Evolutionary conservation across 2,888 invertebrate genomes (phyloP).

Genomic region (Ophion ventricosus): DNA sequence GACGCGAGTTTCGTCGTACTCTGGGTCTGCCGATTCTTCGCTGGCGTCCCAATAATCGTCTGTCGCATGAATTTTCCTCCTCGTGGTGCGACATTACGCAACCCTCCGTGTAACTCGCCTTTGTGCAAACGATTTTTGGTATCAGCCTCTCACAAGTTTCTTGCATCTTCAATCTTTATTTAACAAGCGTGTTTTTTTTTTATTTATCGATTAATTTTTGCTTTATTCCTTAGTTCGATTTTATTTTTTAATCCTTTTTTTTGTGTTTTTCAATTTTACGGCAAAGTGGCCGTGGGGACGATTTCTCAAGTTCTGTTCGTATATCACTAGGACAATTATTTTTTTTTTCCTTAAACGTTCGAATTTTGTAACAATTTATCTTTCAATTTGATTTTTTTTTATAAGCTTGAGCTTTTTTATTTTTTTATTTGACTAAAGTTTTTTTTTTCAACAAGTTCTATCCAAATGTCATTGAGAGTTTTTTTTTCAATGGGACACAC

Average conservation of each 20-base stretch:
- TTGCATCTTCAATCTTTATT: constrained; percentile 71
- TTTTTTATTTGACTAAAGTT: neutral
- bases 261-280: neutral
- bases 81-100: constrained; percentile 60
- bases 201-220: neutral
- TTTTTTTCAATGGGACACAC: too few species aligned
- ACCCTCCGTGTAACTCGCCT: constrained; percentile 74
- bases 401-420: neutral
- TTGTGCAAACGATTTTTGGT: constrained; percentile 79
- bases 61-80: constrained; percentile 60
- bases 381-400: neutral
- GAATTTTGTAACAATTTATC: neutral
- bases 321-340: neutral
- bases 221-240: neutral
- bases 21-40: constrained; percentile 67
- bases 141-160: constrained; percentile 76
- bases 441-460: too few species aligned
- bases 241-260: neutral
- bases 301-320: too few species aligned
- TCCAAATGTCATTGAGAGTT: too few species aligned
- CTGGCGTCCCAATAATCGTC: constrained; percentile 68
- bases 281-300: too few species aligned
- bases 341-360: neutral
- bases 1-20: constrained; percentile 65
- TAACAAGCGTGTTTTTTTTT: neutral